Evolutionary conservation across 2,888 invertebrate species (phyloP).

Genomic region (Eilema griseolum): DNA sequence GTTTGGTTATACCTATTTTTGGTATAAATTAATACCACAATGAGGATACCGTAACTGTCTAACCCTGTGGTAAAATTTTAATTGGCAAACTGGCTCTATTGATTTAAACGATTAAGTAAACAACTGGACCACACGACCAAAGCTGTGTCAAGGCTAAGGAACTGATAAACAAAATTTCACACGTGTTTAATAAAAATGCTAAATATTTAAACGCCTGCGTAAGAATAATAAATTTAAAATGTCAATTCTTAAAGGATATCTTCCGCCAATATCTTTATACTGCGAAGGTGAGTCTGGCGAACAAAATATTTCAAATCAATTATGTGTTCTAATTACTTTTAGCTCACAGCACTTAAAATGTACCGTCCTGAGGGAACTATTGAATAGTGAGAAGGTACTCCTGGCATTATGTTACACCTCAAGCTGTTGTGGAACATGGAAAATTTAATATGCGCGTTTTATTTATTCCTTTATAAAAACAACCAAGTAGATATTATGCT

Average conservation of each 20-base stretch:
- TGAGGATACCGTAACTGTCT: neutral
- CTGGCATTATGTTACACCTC: slow-evolving; percentile 4
- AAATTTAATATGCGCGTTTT: neutral
- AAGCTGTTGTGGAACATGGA: neutral
- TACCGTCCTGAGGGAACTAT: neutral
- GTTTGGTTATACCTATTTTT: neutral
- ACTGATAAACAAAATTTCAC: slow-evolving; percentile 16
- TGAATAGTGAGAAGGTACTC: slow-evolving; percentile 10
- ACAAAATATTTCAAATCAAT: slow-evolving; percentile 8
- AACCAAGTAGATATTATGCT: neutral
- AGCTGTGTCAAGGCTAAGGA: slow-evolving; percentile 16
- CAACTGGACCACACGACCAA: slow-evolving; percentile 11
- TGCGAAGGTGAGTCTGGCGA: slow-evolving; percentile 8
- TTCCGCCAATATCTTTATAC: slow-evolving; percentile 22
- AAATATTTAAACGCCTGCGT: slow-evolving; percentile 21
- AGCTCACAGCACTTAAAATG: neutral
- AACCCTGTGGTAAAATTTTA: neutral
- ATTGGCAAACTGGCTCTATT: slow-evolving; percentile 7
- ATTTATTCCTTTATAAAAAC: neutral
- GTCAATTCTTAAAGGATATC: slow-evolving; percentile 19
- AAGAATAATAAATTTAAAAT: slow-evolving; percentile 19
- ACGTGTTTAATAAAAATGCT: slow-evolving; percentile 21
- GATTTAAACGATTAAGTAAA: slow-evolving; percentile 16
- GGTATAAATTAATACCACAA: neutral
- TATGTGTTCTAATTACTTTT: slow-evolving; percentile 3